Conservation (phyloP, 2,797 vertebrate species). For the Simalia tracyae region DNA sequence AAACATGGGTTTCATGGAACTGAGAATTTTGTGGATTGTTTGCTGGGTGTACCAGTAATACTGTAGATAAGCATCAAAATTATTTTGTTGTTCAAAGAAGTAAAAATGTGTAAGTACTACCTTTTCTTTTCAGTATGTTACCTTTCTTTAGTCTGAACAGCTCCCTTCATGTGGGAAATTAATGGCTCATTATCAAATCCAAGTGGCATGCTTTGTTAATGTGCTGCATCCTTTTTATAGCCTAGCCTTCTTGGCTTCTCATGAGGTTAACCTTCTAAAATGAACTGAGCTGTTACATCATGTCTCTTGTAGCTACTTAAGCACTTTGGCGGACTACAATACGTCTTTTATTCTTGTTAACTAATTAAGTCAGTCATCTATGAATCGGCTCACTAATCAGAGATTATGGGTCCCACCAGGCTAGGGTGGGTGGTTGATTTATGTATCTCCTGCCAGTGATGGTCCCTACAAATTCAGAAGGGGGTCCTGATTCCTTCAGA, state of each 20-base stretch:
- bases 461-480: background rate
- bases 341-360: background rate
- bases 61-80: too few species aligned
- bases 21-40: too few species aligned
- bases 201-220: background rate
- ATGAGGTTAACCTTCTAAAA: background rate
- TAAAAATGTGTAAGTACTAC: background rate
- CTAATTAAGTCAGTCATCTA: background rate
- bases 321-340: background rate
- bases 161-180: background rate
- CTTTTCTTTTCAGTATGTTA: background rate
- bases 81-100: background rate
- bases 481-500: background rate
- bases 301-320: background rate
- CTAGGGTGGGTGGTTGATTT: too few species aligned
- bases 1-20: background rate
- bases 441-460: background rate
- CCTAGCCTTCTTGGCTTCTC: background rate
- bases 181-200: background rate
- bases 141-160: too few species aligned
- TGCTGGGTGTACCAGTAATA: background rate
- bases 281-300: background rate
- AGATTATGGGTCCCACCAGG: background rate
- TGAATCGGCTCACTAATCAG: background rate
- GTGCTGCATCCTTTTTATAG: background rate